phyloP scores from a whole-genome alignment of 1,140 invertebrate genomes.

The Drosophila tropicalis region DNA sequence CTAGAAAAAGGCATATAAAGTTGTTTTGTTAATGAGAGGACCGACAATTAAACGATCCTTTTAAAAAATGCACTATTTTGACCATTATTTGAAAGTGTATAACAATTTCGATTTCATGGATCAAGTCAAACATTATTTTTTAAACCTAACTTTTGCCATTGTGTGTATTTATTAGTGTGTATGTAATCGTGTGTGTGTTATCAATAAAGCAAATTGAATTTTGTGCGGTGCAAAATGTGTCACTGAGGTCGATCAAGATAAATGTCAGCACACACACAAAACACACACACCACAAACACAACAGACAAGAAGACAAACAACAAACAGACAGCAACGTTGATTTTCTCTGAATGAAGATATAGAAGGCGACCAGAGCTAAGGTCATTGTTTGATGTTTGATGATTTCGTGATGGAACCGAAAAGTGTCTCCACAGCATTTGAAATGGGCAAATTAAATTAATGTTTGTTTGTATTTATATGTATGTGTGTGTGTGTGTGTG shows the following conservation, averaged over 20 bases:
- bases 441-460: constrained; percentile 67
- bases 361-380: neutral
- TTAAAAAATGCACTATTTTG: too few species aligned
- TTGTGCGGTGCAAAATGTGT: constrained; percentile 69
- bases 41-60: too few species aligned
- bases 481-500: neutral
- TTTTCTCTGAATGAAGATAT: constrained; percentile 10
- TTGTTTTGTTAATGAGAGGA: too few species aligned
- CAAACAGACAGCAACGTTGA: constrained; percentile 17
- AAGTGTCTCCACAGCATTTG: constrained; percentile 30
- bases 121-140: constrained; percentile 10
- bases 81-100: constrained; percentile 8
- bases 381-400: constrained; percentile 60
- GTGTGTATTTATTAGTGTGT: constrained; percentile 20
- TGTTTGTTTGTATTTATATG: constrained; percentile 23
- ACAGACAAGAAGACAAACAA: neutral
- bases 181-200: constrained; percentile 66
- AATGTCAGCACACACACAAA: constrained; percentile 51
- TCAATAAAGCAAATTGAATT: constrained; percentile 80
- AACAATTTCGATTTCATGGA: neutral
- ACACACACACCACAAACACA: constrained; percentile 6
- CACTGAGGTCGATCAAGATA: constrained; percentile 76
- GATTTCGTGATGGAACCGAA: constrained; percentile 33
- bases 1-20: too few species aligned
- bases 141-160: constrained; percentile 30